These are phyloP conservation scores for Stomatorhinus ivindoensis DNA, from an alignment of 2,113 vertebrate genomes.

Conservation along the genomic window DNA sequence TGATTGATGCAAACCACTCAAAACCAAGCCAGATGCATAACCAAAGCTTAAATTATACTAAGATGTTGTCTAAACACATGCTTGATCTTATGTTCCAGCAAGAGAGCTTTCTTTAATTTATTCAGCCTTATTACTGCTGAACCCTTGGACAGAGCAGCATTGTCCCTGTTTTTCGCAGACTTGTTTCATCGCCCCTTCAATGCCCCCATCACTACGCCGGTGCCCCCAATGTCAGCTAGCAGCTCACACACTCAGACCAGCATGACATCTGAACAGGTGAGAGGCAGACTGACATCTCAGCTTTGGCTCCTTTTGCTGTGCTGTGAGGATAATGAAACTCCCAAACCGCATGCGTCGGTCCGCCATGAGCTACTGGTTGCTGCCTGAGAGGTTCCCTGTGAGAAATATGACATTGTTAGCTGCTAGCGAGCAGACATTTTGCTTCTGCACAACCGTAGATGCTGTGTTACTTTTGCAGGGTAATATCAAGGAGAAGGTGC, in stretches of 20 bases:
- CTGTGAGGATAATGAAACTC: neutral
- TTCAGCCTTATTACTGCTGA: neutral
- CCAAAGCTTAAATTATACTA: neutral
- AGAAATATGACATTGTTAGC: neutral
- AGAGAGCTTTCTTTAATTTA: neutral
- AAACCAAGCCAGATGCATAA: neutral
- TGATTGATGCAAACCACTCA: neutral
- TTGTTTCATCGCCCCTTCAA: conserved; percentile 75
- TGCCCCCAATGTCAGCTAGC: conserved; percentile 58
- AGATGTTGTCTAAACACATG: neutral
- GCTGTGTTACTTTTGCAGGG: neutral
- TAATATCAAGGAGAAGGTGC: neutral
- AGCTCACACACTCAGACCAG: conserved; percentile 75
- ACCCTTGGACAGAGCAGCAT: neutral
- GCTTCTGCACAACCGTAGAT: neutral
- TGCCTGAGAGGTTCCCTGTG: neutral
- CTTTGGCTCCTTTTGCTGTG: neutral
- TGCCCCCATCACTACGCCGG: conserved; percentile 58
- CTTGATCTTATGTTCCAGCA: neutral
- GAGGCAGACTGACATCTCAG: neutral
- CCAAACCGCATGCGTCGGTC: neutral
- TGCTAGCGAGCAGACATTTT: neutral
- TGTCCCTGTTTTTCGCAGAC: conserved; percentile 59
- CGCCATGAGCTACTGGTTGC: neutral
- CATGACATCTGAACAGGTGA: neutral